Base-by-base conservation (phyloP, 2,113 vertebrate genomes). In the Corythaixoides concolor region DNA sequence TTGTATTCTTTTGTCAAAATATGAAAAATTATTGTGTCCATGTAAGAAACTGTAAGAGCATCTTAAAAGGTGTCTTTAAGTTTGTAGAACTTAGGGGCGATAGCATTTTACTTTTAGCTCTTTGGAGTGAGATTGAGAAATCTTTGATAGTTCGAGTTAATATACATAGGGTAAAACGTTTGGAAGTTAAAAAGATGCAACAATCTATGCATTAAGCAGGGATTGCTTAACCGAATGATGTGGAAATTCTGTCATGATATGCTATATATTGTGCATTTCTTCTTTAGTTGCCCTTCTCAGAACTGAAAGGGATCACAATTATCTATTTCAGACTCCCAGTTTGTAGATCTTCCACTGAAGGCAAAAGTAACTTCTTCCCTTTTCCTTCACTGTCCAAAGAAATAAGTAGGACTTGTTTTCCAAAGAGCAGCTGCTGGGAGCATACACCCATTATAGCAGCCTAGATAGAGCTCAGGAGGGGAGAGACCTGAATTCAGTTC, bases 291-390 rank as follows among this genome's bases (percentile, higher is more conserved):
- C 39, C 28, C 45, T 78, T 70, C 24, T 60, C 50, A 23, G 43
- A 63, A 50, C 5, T 18, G 52, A 75, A 67, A 79, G 24, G 1
- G 6, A 3, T 78, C 47, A 49, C 0, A 0, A 20, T 77, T 64
- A 37, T 30, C n/a, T 80, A 4, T 77, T 85, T 88, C 50, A 53
- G 62, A 41, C 26, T 94, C 47, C 10, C 22, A 15, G 20, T 55
- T 41, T 92, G 27, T 35, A 50, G 15, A 20, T 73, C 22, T 27
- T 45, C 15, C 47, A 1, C 33, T 74, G 55, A 56, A 70, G 23
- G 13, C 66, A 45, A 45, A 78, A 11, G 6, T 8, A 37, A 13
- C 28, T 69, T 74, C 15, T 12, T 47, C 6, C 3, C 8, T 84
- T 58, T 88, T 60, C 45, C 15, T 39, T 74, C 43, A 24, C 30